Evolutionary conservation across 2,797 vertebrate species (phyloP).

Genomic region (Xiphorhynchus erythropygius): DNA sequence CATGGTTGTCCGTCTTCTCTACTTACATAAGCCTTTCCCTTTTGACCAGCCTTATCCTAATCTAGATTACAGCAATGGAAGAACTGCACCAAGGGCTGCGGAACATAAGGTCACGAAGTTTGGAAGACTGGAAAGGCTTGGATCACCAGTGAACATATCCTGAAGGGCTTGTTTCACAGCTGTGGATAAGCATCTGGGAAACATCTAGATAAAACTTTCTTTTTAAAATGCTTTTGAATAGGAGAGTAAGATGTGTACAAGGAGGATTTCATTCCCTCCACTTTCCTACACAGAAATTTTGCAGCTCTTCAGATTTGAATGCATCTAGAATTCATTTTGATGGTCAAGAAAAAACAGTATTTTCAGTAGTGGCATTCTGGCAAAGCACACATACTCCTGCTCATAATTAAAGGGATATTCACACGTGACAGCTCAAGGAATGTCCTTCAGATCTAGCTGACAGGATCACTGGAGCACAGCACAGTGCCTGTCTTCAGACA

Average conservation of each 20-base stretch:
- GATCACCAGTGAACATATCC: neutral
- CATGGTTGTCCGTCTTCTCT: neutral
- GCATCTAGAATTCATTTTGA: neutral
- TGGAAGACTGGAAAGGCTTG: neutral
- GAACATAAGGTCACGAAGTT: rapidly evolving
- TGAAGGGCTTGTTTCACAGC: neutral
- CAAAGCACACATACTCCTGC: neutral
- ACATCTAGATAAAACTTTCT: neutral
- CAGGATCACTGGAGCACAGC: neutral
- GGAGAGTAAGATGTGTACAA: neutral
- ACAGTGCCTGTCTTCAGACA: neutral
- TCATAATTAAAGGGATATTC: neutral
- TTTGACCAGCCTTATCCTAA: neutral
- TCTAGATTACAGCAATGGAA: neutral
- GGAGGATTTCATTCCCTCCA: neutral
- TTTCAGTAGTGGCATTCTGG: neutral
- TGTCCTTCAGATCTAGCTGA: neutral
- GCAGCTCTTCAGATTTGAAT: neutral
- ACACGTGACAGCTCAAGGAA: neutral
- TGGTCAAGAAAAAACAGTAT: neutral
- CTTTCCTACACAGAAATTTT: neutral
- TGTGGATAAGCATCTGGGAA: neutral
- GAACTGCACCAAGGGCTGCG: neutral
- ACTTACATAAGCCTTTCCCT: neutral
- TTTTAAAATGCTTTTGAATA: neutral